phyloP scores from a whole-genome alignment of 2,113 vertebrate genomes.

The Ornithorhynchus anatinus region DNA sequence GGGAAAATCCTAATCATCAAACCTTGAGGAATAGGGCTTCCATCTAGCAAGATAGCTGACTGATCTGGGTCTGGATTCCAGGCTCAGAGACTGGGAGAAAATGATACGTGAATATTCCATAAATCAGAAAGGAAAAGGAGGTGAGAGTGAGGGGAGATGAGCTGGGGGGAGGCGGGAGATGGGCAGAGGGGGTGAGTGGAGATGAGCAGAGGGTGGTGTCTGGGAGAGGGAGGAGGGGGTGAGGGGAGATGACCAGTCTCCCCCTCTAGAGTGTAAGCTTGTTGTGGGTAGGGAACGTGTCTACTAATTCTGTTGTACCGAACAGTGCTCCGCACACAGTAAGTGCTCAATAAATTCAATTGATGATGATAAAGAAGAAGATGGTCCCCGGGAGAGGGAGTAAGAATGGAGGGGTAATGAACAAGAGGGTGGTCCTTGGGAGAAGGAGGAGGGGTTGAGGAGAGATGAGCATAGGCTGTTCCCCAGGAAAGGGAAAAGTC shows the following conservation, averaged over 20 bases:
- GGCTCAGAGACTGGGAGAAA: conserved; percentile 64
- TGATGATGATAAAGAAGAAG: too few relatives aligned
- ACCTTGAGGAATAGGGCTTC: conserved; percentile 60
- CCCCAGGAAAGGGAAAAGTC: too few relatives aligned
- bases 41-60: conserved; percentile 58
- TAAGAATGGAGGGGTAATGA: too few relatives aligned
- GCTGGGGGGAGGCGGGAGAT: not conserved
- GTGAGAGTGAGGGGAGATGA: not conserved
- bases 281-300: too few relatives aligned
- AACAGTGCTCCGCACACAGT: too few relatives aligned
- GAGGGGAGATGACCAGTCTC: not conserved
- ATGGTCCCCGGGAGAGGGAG: too few relatives aligned
- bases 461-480: too few relatives aligned
- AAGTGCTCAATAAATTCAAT: too few relatives aligned
- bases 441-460: too few relatives aligned
- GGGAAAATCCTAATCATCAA: not conserved
- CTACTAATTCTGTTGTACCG: too few relatives aligned
- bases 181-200: not conserved
- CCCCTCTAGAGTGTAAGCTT: not conserved
- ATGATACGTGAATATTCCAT: conserved; percentile 64
- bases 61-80: conserved; percentile 66
- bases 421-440: too few relatives aligned
- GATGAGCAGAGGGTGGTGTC: not conserved
- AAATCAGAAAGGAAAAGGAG: conserved; percentile 50
- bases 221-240: not conserved